A percentile compares a stretch with the other conserved stretches of the same genome.
Conservation (phyloP, 2,113 vertebrate genomes). For the Syngnathus floridae region DNA sequence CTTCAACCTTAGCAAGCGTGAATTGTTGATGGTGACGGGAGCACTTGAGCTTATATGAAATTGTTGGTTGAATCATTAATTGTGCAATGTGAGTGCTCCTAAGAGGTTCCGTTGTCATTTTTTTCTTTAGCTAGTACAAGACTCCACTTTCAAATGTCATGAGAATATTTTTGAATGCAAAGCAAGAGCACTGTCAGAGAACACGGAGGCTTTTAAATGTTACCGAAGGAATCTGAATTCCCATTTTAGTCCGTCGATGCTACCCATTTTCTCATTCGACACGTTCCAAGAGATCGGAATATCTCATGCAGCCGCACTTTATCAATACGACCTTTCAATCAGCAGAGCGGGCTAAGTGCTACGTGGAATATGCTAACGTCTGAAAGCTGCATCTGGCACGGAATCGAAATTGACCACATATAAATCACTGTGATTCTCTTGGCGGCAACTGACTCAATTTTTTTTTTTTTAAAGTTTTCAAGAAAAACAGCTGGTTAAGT, state of each 20-base stretch:
- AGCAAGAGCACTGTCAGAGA: slow-evolving; percentile 35
- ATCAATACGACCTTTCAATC: slow-evolving; percentile 54
- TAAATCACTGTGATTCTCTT: slow-evolving; percentile 1
- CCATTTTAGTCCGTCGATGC: slow-evolving; percentile 32
- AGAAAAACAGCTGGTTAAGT: not conserved
- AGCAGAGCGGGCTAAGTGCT: slow-evolving; percentile 40
- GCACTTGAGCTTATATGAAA: not conserved
- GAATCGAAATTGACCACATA: not conserved
- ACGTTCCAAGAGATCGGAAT: slow-evolving; percentile 34
- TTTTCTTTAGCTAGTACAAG: not conserved
- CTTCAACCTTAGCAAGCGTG: no score
- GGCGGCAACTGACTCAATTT: not conserved
- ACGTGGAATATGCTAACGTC: slow-evolving; percentile 19
- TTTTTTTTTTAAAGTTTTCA: not conserved
- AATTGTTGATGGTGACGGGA: no score
- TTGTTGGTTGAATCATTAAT: not conserved
- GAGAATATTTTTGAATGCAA: slow-evolving; percentile 52
- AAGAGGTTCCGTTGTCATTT: not conserved
- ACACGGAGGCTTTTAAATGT: slow-evolving; percentile 1
- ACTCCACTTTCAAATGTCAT: slow-evolving; percentile 38
- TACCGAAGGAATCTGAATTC: slow-evolving; percentile 27
- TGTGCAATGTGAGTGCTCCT: not conserved
- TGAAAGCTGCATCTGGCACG: not conserved
- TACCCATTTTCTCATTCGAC: slow-evolving; percentile 43
- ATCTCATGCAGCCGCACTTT: slow-evolving; percentile 16